Conservation (phyloP, 2,797 vertebrate species). For the Ambastaia sidthimunki region DNA sequence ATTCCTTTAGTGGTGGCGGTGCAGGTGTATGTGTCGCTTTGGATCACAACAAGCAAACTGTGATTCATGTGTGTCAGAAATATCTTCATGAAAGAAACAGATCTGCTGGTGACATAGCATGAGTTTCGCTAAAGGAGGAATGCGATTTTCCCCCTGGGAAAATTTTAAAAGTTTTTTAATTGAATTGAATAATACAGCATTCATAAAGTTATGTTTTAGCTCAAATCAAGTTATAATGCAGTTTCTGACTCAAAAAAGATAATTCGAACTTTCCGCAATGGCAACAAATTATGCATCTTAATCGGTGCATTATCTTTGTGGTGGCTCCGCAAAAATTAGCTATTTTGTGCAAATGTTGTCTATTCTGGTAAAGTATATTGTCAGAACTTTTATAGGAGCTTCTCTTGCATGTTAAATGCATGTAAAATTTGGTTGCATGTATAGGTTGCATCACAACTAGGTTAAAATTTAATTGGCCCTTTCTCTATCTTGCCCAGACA, state of each 20-base stretch:
- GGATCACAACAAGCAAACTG: background rate
- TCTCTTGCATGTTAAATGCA: conserved; percentile 1
- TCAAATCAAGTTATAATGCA: background rate
- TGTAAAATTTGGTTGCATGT: background rate
- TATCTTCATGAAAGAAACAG: background rate
- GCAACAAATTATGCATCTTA: background rate
- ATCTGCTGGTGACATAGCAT: background rate
- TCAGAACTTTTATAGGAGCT: background rate
- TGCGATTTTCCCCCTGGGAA: background rate
- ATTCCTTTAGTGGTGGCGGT: conserved; percentile 59
- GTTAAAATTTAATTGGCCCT: background rate
- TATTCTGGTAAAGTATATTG: background rate
- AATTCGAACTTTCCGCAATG: background rate
- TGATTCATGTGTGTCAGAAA: background rate
- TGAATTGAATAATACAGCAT: no score
- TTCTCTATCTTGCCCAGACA: conserved; percentile 63
- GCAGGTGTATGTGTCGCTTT: conserved; percentile 40
- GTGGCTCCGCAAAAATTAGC: conserved; percentile 6
- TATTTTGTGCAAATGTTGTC: background rate
- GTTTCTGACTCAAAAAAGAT: background rate
- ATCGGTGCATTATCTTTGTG: conserved; percentile 16
- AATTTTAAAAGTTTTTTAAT: no score
- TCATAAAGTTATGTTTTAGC: background rate
- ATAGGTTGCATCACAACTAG: conserved; percentile 40
- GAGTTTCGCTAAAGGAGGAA: background rate